phyloP scores from a whole-genome alignment of 1,140 invertebrate genomes.

The Ips typographus region DNA sequence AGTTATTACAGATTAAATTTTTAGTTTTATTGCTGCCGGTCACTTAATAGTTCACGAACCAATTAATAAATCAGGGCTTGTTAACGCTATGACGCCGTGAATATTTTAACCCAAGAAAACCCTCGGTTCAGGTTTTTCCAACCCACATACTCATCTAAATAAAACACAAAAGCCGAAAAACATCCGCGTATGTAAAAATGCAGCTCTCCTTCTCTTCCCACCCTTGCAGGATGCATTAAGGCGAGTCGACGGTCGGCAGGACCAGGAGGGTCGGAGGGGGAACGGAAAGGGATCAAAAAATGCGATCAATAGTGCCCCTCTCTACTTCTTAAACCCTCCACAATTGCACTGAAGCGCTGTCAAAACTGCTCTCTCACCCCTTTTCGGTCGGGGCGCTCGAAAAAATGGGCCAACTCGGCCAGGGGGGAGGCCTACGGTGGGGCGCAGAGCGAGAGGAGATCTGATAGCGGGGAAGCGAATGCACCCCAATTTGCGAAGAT shows the following conservation, averaged over 20 bases:
- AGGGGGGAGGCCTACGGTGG: not conserved
- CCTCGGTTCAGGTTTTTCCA: not conserved
- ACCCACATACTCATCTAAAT: conserved; percentile 3
- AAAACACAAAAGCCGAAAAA: conserved; percentile 11
- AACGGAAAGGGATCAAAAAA: conserved; percentile 53
- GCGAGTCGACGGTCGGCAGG: conserved; percentile 34
- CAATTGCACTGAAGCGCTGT: conserved; percentile 53
- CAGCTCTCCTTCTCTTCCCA: conserved; percentile 29
- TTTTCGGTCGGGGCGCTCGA: conserved; percentile 24
- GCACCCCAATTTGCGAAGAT: conserved; percentile 9
- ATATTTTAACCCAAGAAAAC: conserved; percentile 19
- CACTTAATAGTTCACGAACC: too few relatives aligned
- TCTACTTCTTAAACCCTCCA: conserved; percentile 53
- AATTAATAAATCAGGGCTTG: too few relatives aligned
- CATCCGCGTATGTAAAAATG: conserved; percentile 32
- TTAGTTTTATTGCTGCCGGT: too few relatives aligned
- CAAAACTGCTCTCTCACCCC: conserved; percentile 47
- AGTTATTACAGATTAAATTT: not conserved
- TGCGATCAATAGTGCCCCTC: conserved; percentile 53
- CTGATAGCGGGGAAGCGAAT: conserved; percentile 7
- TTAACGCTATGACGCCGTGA: not conserved
- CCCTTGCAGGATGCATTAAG: conserved; percentile 41
- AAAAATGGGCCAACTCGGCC: conserved; percentile 28
- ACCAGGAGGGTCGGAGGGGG: conserved; percentile 26
- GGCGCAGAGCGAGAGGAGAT: not conserved